Percentiles rank a stretch among this genome's conserved stretches.
phyloP scores from a whole-genome alignment of 2,888 invertebrate genomes.

The Hirtodrosophila duncani region DNA sequence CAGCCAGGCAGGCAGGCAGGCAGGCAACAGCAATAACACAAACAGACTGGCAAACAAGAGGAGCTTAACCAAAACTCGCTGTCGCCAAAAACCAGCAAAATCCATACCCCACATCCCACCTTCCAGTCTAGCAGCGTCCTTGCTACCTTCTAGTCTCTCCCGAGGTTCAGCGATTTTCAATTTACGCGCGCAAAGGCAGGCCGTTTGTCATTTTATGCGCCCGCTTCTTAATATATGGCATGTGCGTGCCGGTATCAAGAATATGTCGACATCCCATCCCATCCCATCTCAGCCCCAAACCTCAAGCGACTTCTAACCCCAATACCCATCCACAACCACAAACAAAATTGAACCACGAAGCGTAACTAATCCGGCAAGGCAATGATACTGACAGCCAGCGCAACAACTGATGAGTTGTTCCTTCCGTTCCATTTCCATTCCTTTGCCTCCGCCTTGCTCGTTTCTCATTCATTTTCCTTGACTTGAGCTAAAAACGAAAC shows the following conservation, averaged over 20 bases:
- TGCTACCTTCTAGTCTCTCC: slow-evolving; percentile 32
- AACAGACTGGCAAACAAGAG: slow-evolving; percentile 47
- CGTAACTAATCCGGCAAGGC: slow-evolving; percentile 62
- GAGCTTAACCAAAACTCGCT: slow-evolving; percentile 59
- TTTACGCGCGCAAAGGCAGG: slow-evolving; percentile 65
- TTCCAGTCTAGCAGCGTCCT: neutral
- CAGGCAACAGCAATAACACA: slow-evolving; percentile 61
- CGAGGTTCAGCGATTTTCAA: slow-evolving; percentile 69
- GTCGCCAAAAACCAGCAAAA: slow-evolving; percentile 18
- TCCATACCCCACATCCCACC: slow-evolving; percentile 1
- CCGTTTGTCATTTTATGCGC: slow-evolving; percentile 70
- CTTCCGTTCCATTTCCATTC: too few relatives aligned
- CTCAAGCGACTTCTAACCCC: neutral
- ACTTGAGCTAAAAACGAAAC: too few relatives aligned
- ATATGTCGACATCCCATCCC: slow-evolving; percentile 7
- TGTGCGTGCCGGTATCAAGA: slow-evolving; percentile 54
- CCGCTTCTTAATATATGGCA: slow-evolving; percentile 67
- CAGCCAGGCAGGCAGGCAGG: slow-evolving; percentile 25
- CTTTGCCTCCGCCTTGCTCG: too few relatives aligned
- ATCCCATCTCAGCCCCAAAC: too few relatives aligned
- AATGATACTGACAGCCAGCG: slow-evolving; percentile 52
- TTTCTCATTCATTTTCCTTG: too few relatives aligned
- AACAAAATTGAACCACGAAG: slow-evolving; percentile 42
- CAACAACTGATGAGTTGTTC: slow-evolving; percentile 54
- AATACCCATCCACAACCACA: slow-evolving; percentile 2